Evolutionary conservation across 2,888 invertebrate species (phyloP).

Genomic region (Hermaeophaga mercurialis): DNA sequence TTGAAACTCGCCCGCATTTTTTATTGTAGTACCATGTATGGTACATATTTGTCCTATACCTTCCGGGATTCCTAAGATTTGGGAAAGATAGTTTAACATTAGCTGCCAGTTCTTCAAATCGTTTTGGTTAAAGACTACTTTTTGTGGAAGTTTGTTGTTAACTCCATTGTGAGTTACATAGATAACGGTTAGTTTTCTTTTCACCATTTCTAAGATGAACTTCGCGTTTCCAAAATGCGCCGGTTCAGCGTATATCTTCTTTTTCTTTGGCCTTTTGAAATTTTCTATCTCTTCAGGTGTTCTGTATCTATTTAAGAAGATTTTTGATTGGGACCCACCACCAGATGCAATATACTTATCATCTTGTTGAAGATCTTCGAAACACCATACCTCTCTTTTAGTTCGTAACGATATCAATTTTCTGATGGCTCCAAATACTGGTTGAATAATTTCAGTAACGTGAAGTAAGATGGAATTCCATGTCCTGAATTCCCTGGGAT

Average conservation of each 20-base stretch:
- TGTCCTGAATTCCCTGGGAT: conserved; percentile 2
- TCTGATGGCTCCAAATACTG: not conserved
- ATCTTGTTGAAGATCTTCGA: not conserved
- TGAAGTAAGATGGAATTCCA: conserved; percentile 3
- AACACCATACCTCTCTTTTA: not conserved
- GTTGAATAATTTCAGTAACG: not conserved
- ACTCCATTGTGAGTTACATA: not conserved
- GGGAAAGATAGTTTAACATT: not conserved
- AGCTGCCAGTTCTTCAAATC: conserved; percentile 1
- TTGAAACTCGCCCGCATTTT: conserved; percentile 2
- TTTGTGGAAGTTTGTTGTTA: not conserved
- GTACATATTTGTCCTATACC: not conserved
- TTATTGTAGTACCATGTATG: not conserved
- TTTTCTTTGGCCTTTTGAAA: not conserved
- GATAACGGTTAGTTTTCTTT: not conserved
- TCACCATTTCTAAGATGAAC: not conserved
- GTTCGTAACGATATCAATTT: conserved; percentile 2
- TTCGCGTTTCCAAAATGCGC: not conserved
- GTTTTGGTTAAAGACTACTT: not conserved
- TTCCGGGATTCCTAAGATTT: not conserved
- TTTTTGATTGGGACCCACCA: not conserved
- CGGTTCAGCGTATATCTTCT: not conserved
- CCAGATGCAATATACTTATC: conserved; percentile 4
- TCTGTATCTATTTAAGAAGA: not conserved
- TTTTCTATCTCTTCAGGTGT: not conserved